Evolutionary conservation across 2,888 invertebrate genomes (phyloP).

Genomic region (Cheilosia vulpina): DNA sequence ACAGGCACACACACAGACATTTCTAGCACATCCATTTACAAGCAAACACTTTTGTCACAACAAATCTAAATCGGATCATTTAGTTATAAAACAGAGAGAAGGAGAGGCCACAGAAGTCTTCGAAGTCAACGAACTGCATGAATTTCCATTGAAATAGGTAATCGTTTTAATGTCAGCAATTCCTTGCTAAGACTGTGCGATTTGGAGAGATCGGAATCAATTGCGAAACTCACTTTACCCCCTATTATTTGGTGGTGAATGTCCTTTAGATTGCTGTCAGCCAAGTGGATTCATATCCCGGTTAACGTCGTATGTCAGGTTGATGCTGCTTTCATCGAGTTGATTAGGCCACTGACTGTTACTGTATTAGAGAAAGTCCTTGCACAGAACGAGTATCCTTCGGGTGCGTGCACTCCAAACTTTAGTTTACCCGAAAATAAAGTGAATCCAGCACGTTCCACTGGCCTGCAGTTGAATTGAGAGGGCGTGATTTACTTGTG

Average conservation of each 20-base stretch:
- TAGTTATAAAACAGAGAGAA: constrained; percentile 8
- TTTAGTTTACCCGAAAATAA: constrained; percentile 5
- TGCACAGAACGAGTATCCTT: background rate
- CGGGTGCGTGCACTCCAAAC: background rate
- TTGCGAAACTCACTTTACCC: constrained; percentile 26
- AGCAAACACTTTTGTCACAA: constrained; percentile 43
- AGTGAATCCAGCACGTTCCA: constrained; percentile 40
- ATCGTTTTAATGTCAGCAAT: constrained; percentile 60
- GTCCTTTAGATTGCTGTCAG: constrained; percentile 30
- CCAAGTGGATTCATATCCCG: background rate
- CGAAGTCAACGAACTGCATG: constrained; percentile 55
- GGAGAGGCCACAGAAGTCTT: constrained; percentile 20
- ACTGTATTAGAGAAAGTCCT: constrained; percentile 7
- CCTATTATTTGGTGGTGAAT: background rate
- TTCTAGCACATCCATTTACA: background rate
- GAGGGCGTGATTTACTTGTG: constrained; percentile 17
- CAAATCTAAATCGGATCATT: constrained; percentile 51
- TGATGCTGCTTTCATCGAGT: background rate
- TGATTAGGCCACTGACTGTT: constrained; percentile 30
- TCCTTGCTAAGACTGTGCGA: background rate
- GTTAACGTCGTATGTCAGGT: constrained; percentile 12
- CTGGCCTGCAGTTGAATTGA: constrained; percentile 40
- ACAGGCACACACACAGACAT: background rate
- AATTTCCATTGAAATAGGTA: constrained; percentile 50
- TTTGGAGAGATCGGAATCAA: constrained; percentile 21